Evolutionary conservation across 2,797 vertebrate species (phyloP).

Genomic region (Taeniopygia guttata): DNA sequence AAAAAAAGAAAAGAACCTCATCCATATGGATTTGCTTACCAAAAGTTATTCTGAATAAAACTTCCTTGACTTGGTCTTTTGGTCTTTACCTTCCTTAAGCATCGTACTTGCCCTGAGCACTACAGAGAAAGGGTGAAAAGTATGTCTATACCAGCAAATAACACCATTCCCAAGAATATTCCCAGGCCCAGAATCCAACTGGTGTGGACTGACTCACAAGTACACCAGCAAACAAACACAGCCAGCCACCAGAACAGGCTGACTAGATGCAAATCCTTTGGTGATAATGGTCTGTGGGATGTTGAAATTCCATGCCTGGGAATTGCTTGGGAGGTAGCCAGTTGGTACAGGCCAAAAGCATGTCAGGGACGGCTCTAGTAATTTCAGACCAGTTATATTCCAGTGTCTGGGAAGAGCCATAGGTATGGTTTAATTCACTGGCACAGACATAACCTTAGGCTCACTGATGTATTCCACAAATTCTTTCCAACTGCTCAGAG

Average conservation of each 20-base stretch:
- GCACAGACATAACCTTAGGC: background rate
- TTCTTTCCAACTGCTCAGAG: background rate
- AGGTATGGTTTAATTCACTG: background rate
- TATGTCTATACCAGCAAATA: background rate
- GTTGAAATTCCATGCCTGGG: background rate
- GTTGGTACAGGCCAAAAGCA: conserved; percentile 8
- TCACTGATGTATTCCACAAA: background rate
- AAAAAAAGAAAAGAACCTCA: background rate
- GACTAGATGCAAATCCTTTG: conserved; percentile 23
- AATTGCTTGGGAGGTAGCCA: conserved; percentile 9
- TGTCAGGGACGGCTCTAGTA: background rate
- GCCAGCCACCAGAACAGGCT: background rate
- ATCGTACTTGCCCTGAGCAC: background rate
- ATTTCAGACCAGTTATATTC: background rate
- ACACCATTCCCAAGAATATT: background rate
- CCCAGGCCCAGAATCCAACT: background rate
- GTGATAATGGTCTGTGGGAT: background rate
- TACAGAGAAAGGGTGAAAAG: background rate
- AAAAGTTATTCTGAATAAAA: background rate
- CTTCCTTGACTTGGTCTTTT: background rate
- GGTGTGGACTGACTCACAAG: background rate
- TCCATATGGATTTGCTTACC: background rate
- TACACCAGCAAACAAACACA: background rate
- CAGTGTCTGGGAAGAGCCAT: background rate
- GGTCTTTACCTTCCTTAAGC: background rate